phyloP scores from a whole-genome alignment of 2,888 invertebrate species.

The Chaitophorus viminalis region DNA sequence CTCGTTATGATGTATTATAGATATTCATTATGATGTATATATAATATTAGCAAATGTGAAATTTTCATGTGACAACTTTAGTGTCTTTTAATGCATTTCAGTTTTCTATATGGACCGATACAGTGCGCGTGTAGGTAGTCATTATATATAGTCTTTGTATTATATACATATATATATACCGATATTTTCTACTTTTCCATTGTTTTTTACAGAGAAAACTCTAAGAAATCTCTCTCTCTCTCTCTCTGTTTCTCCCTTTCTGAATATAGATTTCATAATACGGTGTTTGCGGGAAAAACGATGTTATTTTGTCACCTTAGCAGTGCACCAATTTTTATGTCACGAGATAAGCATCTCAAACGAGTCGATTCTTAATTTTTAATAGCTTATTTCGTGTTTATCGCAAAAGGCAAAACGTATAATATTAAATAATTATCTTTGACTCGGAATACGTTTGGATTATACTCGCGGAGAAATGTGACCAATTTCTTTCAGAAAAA shows the following conservation, averaged over 20 bases:
- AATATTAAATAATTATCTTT: background rate
- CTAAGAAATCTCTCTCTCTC: background rate
- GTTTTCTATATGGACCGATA: slow-evolving; percentile 11
- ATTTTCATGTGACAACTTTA: background rate
- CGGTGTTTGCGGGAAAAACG: background rate
- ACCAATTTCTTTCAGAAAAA: background rate
- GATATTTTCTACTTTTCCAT: background rate
- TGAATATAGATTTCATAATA: background rate
- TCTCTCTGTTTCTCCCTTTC: background rate
- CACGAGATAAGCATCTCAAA: background rate
- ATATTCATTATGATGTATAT: background rate
- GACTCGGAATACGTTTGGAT: background rate
- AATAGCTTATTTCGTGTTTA: background rate
- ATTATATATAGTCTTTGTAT: background rate
- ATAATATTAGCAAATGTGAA: slow-evolving; percentile 7
- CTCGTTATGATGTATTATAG: slow-evolving; percentile 12
- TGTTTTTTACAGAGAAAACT: slow-evolving; percentile 21
- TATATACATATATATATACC: background rate
- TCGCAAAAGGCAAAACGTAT: background rate
- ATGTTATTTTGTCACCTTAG: background rate
- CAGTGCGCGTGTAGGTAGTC: background rate
- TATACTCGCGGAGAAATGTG: background rate
- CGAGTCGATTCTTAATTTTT: background rate
- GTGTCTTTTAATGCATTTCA: background rate
- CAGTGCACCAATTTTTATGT: background rate